These are phyloP conservation scores for Orussus abietinus DNA, from an alignment of 1,140 invertebrate genomes.

Conservation along the genomic window DNA sequence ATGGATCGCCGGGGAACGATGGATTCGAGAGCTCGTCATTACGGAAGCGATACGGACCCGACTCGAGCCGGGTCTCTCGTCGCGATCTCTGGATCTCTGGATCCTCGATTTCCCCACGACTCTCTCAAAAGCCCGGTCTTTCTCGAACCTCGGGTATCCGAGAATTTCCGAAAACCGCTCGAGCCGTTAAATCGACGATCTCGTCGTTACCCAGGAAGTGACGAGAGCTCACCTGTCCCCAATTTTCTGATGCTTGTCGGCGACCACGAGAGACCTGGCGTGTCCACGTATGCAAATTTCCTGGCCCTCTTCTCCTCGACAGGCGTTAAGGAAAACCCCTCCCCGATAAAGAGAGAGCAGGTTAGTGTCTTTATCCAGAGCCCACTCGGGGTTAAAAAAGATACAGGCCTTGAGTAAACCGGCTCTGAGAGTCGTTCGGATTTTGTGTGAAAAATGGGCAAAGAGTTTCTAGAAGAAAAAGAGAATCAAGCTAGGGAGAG, in stretches of 20 bases:
- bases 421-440: no score
- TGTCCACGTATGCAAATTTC: constrained; percentile 34
- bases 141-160: background rate
- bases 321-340: no score
- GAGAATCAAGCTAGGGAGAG: no score
- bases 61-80: background rate
- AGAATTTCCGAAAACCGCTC: background rate
- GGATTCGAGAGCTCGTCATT: constrained; percentile 16
- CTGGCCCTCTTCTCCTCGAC: background rate
- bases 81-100: no score
- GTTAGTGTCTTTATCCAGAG: no score
- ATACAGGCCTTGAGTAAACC: no score
- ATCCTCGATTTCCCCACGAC: no score
- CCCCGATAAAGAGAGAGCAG: no score
- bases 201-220: background rate
- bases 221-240: constrained; percentile 30
- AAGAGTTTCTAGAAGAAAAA: no score
- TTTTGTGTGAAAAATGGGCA: no score
- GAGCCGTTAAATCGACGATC: background rate
- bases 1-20: constrained; percentile 14
- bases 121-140: background rate
- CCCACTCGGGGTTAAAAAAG: no score
- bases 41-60: no score
- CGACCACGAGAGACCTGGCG: constrained; percentile 21
- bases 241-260: constrained; percentile 39